Percentiles rank a stretch among this genome's conserved stretches.
These are phyloP conservation scores for Rhinella marina DNA, from an alignment of 2,797 vertebrate genomes.

Conservation along the genomic window DNA sequence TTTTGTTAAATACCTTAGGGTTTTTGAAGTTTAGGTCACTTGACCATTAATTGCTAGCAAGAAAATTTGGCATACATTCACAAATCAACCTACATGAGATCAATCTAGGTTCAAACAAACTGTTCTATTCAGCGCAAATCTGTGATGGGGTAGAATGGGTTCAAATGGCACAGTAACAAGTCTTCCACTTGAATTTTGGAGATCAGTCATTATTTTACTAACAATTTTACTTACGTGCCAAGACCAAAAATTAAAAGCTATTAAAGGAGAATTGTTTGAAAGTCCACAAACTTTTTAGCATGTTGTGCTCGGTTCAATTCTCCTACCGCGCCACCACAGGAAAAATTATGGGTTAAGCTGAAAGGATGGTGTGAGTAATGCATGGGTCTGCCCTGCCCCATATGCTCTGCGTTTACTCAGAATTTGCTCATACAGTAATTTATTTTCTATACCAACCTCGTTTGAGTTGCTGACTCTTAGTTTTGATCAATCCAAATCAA, in stretches of 20 bases:
- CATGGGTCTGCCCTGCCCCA: no score
- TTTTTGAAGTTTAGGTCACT: constrained; percentile 13
- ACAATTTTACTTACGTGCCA: background rate
- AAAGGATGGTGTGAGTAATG: no score
- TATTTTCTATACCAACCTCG: no score
- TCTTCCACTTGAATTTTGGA: constrained; percentile 13
- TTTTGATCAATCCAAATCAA: no score
- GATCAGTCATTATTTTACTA: background rate
- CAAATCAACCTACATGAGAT: constrained; percentile 33
- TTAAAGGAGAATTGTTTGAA: background rate
- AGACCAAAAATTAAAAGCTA: background rate
- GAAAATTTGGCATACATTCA: constrained; percentile 16
- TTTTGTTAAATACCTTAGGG: constrained; percentile 16
- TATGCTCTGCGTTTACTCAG: no score
- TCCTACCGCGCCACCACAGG: background rate
- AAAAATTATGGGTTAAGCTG: background rate
- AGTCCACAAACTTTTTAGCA: background rate
- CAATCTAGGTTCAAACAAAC: constrained; percentile 33
- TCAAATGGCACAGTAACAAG: constrained; percentile 22
- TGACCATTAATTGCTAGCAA: constrained; percentile 31
- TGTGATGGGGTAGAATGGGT: background rate
- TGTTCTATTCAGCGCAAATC: constrained; percentile 10
- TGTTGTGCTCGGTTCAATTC: background rate
- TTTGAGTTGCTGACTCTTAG: no score
- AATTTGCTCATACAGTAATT: no score